Base-by-base conservation (phyloP, 2,113 vertebrate genomes). In the Aleadryas rufinucha region DNA sequence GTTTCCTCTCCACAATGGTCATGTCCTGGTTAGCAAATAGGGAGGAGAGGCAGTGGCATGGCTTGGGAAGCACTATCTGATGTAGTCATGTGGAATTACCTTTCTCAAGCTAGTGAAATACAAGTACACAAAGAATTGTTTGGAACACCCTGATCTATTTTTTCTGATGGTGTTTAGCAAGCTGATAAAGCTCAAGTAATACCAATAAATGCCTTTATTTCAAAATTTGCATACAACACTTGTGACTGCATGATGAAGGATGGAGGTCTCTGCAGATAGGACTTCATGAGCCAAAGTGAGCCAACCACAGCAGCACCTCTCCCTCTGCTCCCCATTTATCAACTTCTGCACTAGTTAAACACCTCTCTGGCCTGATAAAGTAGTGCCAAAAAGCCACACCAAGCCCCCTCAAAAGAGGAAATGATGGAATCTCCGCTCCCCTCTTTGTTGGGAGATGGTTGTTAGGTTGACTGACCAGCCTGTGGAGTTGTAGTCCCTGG, bases 361-460 rank as follows among this genome's bases (percentile, higher is more conserved):
- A 45, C 9, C 22, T n/a, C 39, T 59, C 5, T 75, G 39, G 10
- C 27, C 37, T 79, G 57, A 45, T 50, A 54, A 76, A 88, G 33
- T 10, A 28, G 16, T 60, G 20, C 45, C 54, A 59, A 57, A 76
- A 83, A 28, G 11, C 7, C 39, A 59, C 6, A 31, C 15, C 8
- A 42, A 11, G 7, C 13, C 20, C 45, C 13, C 4, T 2, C 3
- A 4, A 44, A n/a, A 37, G 65, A 90, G 47, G 21, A 54, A 68
- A 31, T 1, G 0, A 6, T 28, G 56, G 50, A 11, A 70, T 89
- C 54, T 31, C 6, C 24, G 18, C 3, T 17, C 6, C 11, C 5
- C 1, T 28, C 21, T 37, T 37, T 35, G 21, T 10, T 69, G 27
- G 12, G 59, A 80, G 33, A 10, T 11, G 39, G 0, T 37, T 70